Evolutionary conservation across 1,140 invertebrate genomes (phyloP).

Genomic region (Microplitis demolitor): DNA sequence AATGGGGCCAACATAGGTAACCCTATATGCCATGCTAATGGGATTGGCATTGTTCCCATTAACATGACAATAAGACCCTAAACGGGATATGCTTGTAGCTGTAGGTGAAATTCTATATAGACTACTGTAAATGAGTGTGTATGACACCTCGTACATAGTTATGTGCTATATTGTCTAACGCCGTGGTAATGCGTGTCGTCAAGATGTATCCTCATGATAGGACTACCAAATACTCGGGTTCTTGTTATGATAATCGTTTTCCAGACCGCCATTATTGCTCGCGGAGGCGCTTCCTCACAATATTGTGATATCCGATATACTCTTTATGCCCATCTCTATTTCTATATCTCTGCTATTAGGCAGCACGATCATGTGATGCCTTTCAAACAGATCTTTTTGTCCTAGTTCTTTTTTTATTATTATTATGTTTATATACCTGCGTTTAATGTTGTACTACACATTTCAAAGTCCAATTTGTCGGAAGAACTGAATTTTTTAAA

Average conservation of each 20-base stretch:
- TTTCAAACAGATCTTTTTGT: no score
- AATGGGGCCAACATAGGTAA: slow-evolving; percentile 32
- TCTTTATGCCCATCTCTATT: no score
- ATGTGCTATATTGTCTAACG: no score
- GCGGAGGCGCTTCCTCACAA: slow-evolving; percentile 50
- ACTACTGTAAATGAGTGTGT: neutral
- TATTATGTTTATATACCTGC: no score
- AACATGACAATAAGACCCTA: slow-evolving; percentile 53
- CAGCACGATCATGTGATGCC: no score
- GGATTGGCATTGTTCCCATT: slow-evolving; percentile 52
- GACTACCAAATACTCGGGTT: slow-evolving; percentile 42
- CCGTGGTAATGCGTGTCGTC: slow-evolving; percentile 37
- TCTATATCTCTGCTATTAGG: no score
- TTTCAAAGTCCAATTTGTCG: no score
- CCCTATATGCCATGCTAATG: slow-evolving; percentile 44
- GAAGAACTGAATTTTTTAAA: no score
- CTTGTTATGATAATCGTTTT: slow-evolving; percentile 57
- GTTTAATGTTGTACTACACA: no score
- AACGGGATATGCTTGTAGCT: slow-evolving; percentile 42
- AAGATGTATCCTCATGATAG: slow-evolving; percentile 37
- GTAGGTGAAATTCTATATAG: slow-evolving; percentile 3
- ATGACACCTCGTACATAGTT: slow-evolving; percentile 25
- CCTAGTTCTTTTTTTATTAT: no score
- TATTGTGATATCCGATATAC: slow-evolving; percentile 53
- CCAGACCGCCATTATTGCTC: slow-evolving; percentile 34